Percentiles rank a stretch among this genome's conserved stretches.
These are phyloP conservation scores for Columba guinea DNA, from an alignment of 2,797 vertebrate genomes.

Conservation along the genomic window DNA sequence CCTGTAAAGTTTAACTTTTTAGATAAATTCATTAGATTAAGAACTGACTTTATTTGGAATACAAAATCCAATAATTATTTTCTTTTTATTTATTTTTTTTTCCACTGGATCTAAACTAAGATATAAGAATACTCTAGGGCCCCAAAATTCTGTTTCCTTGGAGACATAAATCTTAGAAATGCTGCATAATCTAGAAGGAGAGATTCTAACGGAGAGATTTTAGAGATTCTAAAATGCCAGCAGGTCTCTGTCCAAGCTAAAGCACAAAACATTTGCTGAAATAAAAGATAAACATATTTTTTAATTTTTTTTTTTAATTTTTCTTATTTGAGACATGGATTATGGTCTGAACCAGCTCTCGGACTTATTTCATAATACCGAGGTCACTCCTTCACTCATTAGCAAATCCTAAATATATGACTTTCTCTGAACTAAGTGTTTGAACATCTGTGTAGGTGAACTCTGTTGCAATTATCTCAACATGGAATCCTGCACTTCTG, in stretches of 20 bases:
- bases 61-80: background rate
- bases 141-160: background rate
- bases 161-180: background rate
- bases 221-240: background rate
- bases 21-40: background rate
- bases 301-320: background rate
- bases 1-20: background rate
- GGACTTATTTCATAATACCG: background rate
- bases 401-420: background rate
- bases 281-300: background rate
- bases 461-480: background rate
- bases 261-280: background rate
- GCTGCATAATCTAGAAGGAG: background rate
- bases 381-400: background rate
- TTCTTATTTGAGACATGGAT: background rate
- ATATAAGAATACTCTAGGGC: background rate
- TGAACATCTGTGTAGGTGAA: background rate
- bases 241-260: background rate
- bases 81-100: background rate
- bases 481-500: background rate
- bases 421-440: background rate
- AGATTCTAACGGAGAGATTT: too few species aligned
- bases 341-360: background rate
- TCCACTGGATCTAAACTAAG: background rate
- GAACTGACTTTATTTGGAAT: fast-evolving